Evolutionary conservation across 2,113 vertebrate species (phyloP).

Genomic region (Syngnathus floridae): DNA sequence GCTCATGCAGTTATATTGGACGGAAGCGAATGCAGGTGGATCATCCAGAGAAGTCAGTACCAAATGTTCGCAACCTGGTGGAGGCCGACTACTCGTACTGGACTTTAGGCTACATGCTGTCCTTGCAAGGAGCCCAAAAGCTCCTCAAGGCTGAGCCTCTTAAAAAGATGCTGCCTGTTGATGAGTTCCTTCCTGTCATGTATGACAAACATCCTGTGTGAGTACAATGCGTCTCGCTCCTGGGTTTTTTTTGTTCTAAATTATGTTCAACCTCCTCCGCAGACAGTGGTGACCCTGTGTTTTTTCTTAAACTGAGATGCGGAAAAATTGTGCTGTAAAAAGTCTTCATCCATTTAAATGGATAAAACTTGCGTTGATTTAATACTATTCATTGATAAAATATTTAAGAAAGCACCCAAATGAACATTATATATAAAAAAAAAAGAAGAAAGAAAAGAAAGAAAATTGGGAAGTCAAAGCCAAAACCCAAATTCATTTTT

Average conservation of each 20-base stretch:
- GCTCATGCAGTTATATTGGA: conserved; percentile 75
- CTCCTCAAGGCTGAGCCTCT: conserved; percentile 77
- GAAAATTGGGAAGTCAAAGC: no score
- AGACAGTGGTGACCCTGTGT: no score
- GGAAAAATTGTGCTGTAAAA: no score
- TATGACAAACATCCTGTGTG: conserved; percentile 82
- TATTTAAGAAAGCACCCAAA: no score
- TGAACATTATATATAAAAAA: no score
- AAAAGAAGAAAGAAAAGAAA: no score
- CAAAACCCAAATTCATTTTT: no score
- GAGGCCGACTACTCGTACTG: conserved; percentile 90
- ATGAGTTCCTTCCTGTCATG: conserved; percentile 90
- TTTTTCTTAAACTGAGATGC: no score
- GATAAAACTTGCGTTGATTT: no score
- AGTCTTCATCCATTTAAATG: no score
- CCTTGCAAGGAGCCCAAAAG: conserved; percentile 80
- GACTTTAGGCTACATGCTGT: conserved; percentile 84
- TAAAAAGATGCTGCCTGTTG: conserved; percentile 81
- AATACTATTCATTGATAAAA: no score
- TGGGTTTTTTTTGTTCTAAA: neutral
- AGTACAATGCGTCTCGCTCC: conserved; percentile 13
- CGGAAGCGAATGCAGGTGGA: conserved; percentile 92
- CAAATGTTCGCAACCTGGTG: conserved; percentile 81
- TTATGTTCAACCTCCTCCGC: no score
- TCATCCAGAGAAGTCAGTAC: conserved; percentile 78